Evolutionary conservation across 2,797 vertebrate species (phyloP), one percentile per base, ranked within the genome.

Genomic region (Chiroxiphia lanceolata): DNA sequence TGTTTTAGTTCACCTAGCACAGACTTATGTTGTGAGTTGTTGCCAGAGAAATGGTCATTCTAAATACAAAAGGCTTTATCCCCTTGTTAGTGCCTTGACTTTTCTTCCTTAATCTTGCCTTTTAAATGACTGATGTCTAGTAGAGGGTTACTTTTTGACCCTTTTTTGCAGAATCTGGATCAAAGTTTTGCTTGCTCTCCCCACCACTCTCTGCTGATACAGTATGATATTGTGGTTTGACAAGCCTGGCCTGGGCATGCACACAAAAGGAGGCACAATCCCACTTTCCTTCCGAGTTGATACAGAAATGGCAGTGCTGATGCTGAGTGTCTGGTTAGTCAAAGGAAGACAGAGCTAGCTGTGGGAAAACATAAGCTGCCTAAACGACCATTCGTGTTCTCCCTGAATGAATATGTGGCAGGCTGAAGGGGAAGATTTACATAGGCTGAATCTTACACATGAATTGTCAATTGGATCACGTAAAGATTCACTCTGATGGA

Each of bases 391-490:
- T 92, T 92, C 75, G 48, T 40, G n/a, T 93, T 96, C 83, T 92
- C 92, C 88, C 71, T 93, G 83, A 91, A 67, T 77, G 90, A 94
- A 9, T 85, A 76, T n/a, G 90, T 83, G 75, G 53, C 90, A 94
- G 80, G 48, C 94, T 93, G 78, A 97, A 77, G 71, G 60, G 83
- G 20, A 74, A 77, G 60, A 85, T 87, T 20, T 90, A 42, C 48
- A 20, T n/a, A 38, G 68, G 29, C 51, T 79, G 89, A 79, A 71
- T 96, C 77, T 96, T 88, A 96, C 95, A 97, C 95, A 93, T 95
- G 94, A 97, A 20, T 96, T 96, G 94, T 94, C 90, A 97, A 95
- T 93, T 97, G 92, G 96, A 95, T 95, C 94, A 83, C 13, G 3
- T 95, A 77, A 93, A 94, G 92, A 60, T 87, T 72, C 93, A 70